Percentiles rank a stretch among this genome's conserved stretches.
Evolutionary conservation across 1,140 invertebrate species (phyloP).

Genomic region (Caenorhabditis tropicalis): DNA sequence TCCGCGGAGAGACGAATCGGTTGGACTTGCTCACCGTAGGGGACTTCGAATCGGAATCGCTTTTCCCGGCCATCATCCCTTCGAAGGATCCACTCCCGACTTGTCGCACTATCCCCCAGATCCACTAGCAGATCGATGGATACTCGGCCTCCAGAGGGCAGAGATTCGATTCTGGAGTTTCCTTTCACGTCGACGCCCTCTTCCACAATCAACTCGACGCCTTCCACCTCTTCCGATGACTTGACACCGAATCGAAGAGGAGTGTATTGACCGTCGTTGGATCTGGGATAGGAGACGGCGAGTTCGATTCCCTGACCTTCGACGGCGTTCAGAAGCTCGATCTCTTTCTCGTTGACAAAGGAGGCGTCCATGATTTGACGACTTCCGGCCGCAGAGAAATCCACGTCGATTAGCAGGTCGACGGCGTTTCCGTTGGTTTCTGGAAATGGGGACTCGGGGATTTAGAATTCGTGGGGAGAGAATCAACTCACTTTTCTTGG

Average conservation of each 20-base stretch:
- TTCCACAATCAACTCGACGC: background rate
- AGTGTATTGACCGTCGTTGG: constrained; percentile 42
- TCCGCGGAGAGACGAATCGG: constrained; percentile 81
- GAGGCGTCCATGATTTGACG: constrained; percentile 24
- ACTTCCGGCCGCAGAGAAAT: constrained; percentile 72
- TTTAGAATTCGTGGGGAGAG: constrained; percentile 62
- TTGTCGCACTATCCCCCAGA: constrained; percentile 79
- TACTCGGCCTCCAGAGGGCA: background rate
- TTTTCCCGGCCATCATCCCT: too few species aligned
- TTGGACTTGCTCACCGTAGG: constrained; percentile 86
- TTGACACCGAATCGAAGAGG: constrained; percentile 31
- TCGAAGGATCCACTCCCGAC: constrained; percentile 93
- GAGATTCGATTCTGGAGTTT: background rate
- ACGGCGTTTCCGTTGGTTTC: constrained; percentile 57
- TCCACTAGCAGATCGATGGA: constrained; percentile 1
- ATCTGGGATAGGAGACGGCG: background rate
- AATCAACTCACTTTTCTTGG: constrained; percentile 68
- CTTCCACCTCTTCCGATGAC: background rate
- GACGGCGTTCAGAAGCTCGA: constrained; percentile 32
- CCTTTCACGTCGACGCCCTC: constrained; percentile 39
- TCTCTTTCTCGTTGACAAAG: background rate
- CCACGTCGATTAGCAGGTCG: constrained; percentile 84
- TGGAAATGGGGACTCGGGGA: background rate
- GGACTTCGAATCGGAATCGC: constrained; percentile 79
- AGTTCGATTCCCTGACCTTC: constrained; percentile 33